These are phyloP conservation scores for Apodemia duryi DNA, from an alignment of 2,888 invertebrate species.

Conservation along the genomic window DNA sequence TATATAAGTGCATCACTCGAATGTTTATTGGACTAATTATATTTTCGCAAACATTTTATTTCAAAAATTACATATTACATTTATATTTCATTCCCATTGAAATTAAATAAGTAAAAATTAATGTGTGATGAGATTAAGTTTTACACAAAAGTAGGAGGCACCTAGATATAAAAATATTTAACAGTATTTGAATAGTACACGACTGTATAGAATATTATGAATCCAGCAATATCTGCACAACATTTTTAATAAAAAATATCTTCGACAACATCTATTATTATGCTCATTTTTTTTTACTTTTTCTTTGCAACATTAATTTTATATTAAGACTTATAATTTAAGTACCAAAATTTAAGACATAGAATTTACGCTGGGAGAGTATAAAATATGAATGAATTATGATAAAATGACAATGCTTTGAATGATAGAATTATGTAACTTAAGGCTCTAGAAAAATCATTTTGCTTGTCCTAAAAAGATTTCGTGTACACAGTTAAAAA, in stretches of 20 bases:
- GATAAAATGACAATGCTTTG: background rate
- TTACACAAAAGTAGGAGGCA: too few species aligned
- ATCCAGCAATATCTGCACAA: background rate
- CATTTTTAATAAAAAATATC: background rate
- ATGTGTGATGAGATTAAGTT: too few species aligned
- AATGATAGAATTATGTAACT: background rate
- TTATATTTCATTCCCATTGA: too few species aligned
- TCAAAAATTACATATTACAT: too few species aligned
- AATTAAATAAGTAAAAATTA: too few species aligned
- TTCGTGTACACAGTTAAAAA: background rate
- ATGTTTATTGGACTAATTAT: too few species aligned
- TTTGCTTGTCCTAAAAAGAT: too few species aligned
- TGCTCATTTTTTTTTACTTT: constrained; percentile 8
- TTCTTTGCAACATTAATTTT: constrained; percentile 8
- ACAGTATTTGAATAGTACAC: too few species aligned
- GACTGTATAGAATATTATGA: background rate
- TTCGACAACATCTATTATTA: background rate
- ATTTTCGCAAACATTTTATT: too few species aligned
- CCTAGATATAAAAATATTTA: too few species aligned
- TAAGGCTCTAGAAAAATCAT: background rate
- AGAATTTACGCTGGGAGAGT: background rate
- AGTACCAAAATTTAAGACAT: constrained; percentile 12
- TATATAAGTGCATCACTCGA: too few species aligned
- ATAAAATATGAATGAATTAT: background rate
- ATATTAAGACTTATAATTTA: constrained; percentile 1